phyloP scores from a whole-genome alignment of 2,888 invertebrate species.

The Hoplodrina blanda region DNA sequence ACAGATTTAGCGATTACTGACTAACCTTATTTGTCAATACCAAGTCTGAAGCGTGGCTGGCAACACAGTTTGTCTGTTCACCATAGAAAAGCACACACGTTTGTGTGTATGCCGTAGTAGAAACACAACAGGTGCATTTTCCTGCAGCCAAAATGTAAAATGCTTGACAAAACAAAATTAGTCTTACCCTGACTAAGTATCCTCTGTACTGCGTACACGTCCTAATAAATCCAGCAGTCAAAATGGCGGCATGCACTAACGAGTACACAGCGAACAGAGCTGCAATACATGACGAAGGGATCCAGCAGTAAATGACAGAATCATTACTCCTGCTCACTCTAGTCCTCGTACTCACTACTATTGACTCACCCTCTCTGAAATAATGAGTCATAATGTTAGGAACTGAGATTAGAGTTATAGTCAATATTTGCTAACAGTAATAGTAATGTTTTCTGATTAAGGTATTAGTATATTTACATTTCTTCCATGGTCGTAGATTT shows the following conservation, averaged over 20 bases:
- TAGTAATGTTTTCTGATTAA: not conserved
- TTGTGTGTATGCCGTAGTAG: too few species aligned
- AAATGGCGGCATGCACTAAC: constrained; percentile 92
- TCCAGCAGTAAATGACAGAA: constrained; percentile 93
- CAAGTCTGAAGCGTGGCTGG: too few species aligned
- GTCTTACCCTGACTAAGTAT: constrained; percentile 90
- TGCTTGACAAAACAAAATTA: not conserved
- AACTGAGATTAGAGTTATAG: not conserved
- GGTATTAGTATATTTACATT: constrained; percentile 78
- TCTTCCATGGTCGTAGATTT: constrained; percentile 86
- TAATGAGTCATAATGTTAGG: constrained; percentile 18
- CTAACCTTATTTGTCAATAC: too few species aligned
- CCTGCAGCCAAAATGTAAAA: too few species aligned
- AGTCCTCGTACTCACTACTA: constrained; percentile 92
- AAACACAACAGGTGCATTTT: too few species aligned
- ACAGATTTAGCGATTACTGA: too few species aligned
- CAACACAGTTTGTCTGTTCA: too few species aligned
- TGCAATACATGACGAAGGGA: constrained; percentile 91
- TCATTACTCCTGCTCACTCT: constrained; percentile 90
- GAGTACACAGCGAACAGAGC: constrained; percentile 92
- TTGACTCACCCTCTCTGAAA: constrained; percentile 92
- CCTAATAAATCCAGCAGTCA: constrained; percentile 93
- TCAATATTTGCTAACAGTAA: not conserved
- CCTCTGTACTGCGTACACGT: constrained; percentile 95
- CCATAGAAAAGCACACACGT: too few species aligned